phyloP scores from a whole-genome alignment of 2,888 invertebrate genomes.

The Aspidapion aeneum region DNA sequence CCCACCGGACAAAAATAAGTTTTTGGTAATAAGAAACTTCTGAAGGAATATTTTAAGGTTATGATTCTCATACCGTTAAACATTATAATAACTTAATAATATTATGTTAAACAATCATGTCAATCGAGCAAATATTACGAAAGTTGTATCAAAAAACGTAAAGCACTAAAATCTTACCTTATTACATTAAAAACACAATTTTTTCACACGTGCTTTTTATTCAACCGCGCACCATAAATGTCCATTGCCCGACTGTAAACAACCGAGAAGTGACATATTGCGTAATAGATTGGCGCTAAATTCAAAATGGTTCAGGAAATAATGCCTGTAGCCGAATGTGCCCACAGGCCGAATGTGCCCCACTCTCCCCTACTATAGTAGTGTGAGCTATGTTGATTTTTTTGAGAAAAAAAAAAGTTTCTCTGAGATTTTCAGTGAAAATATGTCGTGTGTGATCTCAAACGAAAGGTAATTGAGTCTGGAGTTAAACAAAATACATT shows the following conservation, averaged over 20 bases:
- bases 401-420: no score
- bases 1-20: background rate
- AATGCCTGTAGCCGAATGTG: constrained; percentile 1
- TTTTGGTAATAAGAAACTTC: background rate
- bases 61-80: no score
- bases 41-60: background rate
- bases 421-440: no score
- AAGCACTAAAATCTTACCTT: background rate
- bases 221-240: background rate
- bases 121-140: no score
- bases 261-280: background rate
- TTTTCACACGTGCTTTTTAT: no score
- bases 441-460: no score
- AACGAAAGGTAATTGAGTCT: no score
- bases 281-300: background rate
- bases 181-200: background rate
- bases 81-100: background rate
- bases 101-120: no score
- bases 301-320: background rate
- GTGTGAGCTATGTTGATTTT: no score
- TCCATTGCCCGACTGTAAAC: background rate
- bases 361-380: constrained; percentile 5
- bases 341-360: background rate
- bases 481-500: no score
- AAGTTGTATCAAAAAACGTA: no score